Conservation (phyloP, 2,113 vertebrate genomes). For the Coryphaenoides rupestris region DNA sequence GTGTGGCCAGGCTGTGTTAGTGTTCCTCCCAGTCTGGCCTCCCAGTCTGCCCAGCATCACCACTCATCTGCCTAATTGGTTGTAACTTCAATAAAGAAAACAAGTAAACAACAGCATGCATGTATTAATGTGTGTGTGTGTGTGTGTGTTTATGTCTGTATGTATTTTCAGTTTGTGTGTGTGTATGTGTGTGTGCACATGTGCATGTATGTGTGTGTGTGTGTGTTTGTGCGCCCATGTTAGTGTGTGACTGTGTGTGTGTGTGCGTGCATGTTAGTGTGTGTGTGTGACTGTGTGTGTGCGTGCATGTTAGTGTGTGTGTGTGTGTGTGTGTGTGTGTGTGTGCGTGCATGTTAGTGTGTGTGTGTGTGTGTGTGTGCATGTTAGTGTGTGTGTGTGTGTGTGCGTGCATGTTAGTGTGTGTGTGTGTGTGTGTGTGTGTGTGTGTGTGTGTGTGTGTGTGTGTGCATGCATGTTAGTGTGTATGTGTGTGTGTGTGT, state of each 20-base stretch:
- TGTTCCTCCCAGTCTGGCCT: not conserved
- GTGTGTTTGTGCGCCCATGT: no score
- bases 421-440: not conserved
- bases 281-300: no score
- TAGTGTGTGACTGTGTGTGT: no score
- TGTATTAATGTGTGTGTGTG: constrained; percentile 32
- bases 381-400: not conserved
- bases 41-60: not conserved
- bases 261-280: no score
- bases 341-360: not conserved
- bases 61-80: not conserved
- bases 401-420: not conserved
- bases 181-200: no score
- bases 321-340: not conserved
- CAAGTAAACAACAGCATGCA: constrained; percentile 1
- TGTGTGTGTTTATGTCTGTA: not conserved
- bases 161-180: constrained; percentile 1
- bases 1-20: not conserved
- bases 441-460: not conserved
- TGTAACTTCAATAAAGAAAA: not conserved
- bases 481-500: no score
- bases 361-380: not conserved
- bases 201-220: not conserved
- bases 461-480: not conserved
- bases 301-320: no score